Evolutionary conservation across 2,797 vertebrate genomes (phyloP), one percentile per base, ranked within the genome.

Genomic region (Vipera ursinii): DNA sequence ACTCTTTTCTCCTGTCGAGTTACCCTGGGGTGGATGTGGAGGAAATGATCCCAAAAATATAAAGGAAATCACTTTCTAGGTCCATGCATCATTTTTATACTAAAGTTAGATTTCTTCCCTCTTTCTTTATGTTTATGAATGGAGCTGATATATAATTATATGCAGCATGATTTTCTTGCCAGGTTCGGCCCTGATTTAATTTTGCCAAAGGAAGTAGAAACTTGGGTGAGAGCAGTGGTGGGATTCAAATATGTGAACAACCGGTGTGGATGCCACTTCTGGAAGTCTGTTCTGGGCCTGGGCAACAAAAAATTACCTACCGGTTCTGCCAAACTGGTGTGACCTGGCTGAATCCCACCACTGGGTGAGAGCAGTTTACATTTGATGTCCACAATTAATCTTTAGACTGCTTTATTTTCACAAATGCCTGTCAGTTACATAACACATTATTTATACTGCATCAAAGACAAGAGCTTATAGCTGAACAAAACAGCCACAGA

Each of bases 381-480:
- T 69, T 90, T 53, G 86, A 51, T 69, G 38, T 13, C 1, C 28
- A 24, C 32, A 78, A 92, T 87, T 78, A 86, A 65, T 56, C 59
- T 17, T n/a, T 69, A 92, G 32, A 69, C 15, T 13, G 59, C 89
- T 86, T 86, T 22, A 89, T 91, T 88, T 32, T 15, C 24, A 26
- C 12, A 51, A 57, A 60, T 86, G 60, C 38, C 32, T 69, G n/a
- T 92, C 63, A 69, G 17, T 32, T 69, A 14, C 88, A 90, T 9
- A 51, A 69, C 60, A 65, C 88, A 65, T 87, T 92, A 90, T 92
- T 92, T 92, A 92, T 87, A 90, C 69, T 22, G 32, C 55, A 89
- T 17, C 56, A 17, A 73, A 15, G 53, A 57, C 15, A 93, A 26
- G 3, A 91, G 28, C 0, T 13, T 55, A 17, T 44, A n/a, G 17